Percentiles rank a stretch among this genome's conserved stretches.
These are phyloP conservation scores for Olivierus martensii DNA, from an alignment of 1,140 invertebrate genomes.

Conservation along the genomic window DNA sequence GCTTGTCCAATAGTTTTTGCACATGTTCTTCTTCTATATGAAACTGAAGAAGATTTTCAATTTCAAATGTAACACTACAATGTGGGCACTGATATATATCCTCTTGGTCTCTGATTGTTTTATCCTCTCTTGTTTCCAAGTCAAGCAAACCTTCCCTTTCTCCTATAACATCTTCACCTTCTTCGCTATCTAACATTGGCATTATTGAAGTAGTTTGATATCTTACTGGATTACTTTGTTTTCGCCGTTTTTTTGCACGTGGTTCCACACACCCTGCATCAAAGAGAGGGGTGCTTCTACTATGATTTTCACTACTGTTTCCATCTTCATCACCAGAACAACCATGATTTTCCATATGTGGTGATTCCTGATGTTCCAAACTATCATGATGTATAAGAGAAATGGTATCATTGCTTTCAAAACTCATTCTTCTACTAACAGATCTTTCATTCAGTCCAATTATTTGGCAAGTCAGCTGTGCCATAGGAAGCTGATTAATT, in stretches of 20 bases:
- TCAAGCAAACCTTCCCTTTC: constrained; percentile 8
- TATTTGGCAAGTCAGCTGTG: no score
- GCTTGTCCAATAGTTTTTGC: constrained; percentile 20
- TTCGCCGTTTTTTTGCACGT: constrained; percentile 29
- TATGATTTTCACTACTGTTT: constrained; percentile 13
- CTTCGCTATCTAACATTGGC: constrained; percentile 10
- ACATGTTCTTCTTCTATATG: constrained; percentile 27
- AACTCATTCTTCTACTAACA: no score
- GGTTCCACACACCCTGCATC: constrained; percentile 6
- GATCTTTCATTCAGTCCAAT: no score
- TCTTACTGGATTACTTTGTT: constrained; percentile 28
- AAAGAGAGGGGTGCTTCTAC: constrained; percentile 5
- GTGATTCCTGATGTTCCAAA: no score
- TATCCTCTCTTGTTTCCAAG: constrained; percentile 4
- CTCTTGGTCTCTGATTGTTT: constrained; percentile 3
- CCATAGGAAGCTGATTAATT: no score
- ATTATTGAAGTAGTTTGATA: constrained; percentile 11
- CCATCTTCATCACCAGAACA: constrained; percentile 14
- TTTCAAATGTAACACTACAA: constrained; percentile 20
- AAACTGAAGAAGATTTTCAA: constrained; percentile 21
- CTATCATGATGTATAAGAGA: no score
- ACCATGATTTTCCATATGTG: background rate
- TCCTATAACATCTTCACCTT: constrained; percentile 1
- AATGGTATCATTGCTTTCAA: no score
- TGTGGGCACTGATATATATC: constrained; percentile 19